Evolutionary conservation across 23 tunicate genomes (phyloP).

Genomic region (Aplidium turbinatum): DNA sequence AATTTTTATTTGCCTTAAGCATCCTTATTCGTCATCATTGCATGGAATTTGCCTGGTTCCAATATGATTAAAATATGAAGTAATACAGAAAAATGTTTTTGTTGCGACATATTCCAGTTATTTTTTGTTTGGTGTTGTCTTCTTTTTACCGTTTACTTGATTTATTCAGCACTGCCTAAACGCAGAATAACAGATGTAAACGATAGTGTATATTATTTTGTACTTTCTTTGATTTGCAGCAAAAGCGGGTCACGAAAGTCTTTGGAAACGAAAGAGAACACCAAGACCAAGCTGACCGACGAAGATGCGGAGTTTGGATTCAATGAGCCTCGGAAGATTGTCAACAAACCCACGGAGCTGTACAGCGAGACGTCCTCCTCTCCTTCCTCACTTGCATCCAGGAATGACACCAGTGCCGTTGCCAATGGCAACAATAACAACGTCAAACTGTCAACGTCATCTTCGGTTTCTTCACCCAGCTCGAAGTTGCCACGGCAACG

Average conservation of each 20-base stretch:
- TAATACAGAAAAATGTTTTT: too few relatives aligned
- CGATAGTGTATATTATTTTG: not conserved
- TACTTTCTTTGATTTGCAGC: constrained; percentile 2
- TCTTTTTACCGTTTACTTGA: too few relatives aligned
- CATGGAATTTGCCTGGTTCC: too few relatives aligned
- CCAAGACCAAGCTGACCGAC: not conserved
- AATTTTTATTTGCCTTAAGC: too few relatives aligned
- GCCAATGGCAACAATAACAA: constrained; percentile 51
- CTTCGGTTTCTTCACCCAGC: not conserved
- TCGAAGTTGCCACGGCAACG: constrained; percentile 13
- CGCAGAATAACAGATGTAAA: too few relatives aligned
- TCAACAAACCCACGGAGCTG: constrained; percentile 5
- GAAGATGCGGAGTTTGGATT: constrained; percentile 39
- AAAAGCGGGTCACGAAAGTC: constrained; percentile 43
- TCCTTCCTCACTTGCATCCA: not conserved
- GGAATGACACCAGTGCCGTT: not conserved
- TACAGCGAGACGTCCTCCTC: constrained; percentile 5
- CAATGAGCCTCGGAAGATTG: constrained; percentile 4
- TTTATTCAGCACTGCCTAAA: too few relatives aligned
- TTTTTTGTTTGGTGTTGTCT: too few relatives aligned
- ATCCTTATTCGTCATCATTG: too few relatives aligned
- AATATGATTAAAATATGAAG: too few relatives aligned
- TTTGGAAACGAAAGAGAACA: constrained; percentile 21
- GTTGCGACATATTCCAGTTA: too few relatives aligned
- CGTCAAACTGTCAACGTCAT: constrained; percentile 26